Evolutionary conservation across 2,888 invertebrate species (phyloP).

Genomic region (Cerastoderma edule): DNA sequence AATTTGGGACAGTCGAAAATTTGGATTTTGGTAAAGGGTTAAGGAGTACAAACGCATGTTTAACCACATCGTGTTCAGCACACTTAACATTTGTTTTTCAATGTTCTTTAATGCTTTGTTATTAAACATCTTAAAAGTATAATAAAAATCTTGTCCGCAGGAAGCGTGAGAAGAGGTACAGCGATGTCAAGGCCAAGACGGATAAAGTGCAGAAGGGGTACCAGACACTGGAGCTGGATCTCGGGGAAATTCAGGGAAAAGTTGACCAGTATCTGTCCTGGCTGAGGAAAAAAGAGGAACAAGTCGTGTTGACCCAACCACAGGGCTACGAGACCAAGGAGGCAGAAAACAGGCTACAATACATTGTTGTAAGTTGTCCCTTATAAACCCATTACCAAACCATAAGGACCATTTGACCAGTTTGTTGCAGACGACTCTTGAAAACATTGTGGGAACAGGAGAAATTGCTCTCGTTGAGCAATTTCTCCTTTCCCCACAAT

Average conservation of each 20-base stretch:
- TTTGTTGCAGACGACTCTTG: too few species aligned
- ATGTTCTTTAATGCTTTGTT: not conserved
- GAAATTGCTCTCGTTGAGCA: too few species aligned
- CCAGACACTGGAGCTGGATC: conserved; percentile 64
- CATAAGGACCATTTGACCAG: too few species aligned
- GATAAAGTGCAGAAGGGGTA: conserved; percentile 65
- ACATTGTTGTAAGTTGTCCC: conserved; percentile 85
- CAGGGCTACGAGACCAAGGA: conserved; percentile 65
- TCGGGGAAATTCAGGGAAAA: conserved; percentile 72
- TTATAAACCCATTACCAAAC: too few species aligned
- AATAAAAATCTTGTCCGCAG: conserved; percentile 57
- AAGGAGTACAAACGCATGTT: too few species aligned
- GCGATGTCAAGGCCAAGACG: conserved; percentile 62
- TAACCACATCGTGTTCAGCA: too few species aligned
- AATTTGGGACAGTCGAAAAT: too few species aligned
- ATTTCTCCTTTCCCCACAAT: too few species aligned
- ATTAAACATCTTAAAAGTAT: too few species aligned
- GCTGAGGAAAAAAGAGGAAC: conserved; percentile 71
- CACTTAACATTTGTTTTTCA: not conserved
- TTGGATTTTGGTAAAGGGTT: too few species aligned
- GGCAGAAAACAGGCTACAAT: conserved; percentile 65
- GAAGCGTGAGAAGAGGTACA: conserved; percentile 68
- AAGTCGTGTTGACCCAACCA: conserved; percentile 56
- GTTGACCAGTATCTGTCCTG: conserved; percentile 75
- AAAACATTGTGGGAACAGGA: too few species aligned